These are phyloP conservation scores for Martes martes DNA, from an alignment of 2,113 vertebrate species.

Conservation along the genomic window DNA sequence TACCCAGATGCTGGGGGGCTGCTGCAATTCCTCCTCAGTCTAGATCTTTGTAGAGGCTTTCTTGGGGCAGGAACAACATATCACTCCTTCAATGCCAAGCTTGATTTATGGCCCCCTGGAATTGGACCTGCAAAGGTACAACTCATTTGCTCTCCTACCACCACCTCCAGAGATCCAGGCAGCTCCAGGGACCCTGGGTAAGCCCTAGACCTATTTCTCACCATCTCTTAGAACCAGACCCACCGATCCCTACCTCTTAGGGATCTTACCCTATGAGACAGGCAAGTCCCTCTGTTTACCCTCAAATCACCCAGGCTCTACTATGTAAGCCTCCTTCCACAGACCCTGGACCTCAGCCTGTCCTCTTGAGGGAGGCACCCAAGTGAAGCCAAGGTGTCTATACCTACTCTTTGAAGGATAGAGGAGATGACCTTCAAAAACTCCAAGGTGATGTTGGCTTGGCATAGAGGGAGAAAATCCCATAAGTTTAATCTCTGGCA, in stretches of 20 bases:
- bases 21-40: too few species aligned
- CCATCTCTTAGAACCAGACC: not conserved
- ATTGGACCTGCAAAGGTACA: fast-evolving
- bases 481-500: not conserved
- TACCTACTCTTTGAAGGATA: not conserved
- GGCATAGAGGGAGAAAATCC: not conserved
- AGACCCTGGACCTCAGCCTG: not conserved
- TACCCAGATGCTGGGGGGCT: fast-evolving
- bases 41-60: not conserved
- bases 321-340: not conserved
- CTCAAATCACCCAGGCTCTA: not conserved
- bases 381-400: not conserved
- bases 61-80: too few species aligned
- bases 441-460: not conserved
- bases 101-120: not conserved
- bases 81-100: not conserved
- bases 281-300: not conserved
- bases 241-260: not conserved
- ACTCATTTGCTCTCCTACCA: not conserved
- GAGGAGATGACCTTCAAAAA: not conserved
- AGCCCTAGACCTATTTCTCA: not conserved
- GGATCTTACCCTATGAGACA: not conserved
- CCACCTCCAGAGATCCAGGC: not conserved
- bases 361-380: not conserved
- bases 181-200: not conserved